Conservation (phyloP, 2,797 vertebrate genomes). For the Schizopygopsis pylzovi region DNA sequence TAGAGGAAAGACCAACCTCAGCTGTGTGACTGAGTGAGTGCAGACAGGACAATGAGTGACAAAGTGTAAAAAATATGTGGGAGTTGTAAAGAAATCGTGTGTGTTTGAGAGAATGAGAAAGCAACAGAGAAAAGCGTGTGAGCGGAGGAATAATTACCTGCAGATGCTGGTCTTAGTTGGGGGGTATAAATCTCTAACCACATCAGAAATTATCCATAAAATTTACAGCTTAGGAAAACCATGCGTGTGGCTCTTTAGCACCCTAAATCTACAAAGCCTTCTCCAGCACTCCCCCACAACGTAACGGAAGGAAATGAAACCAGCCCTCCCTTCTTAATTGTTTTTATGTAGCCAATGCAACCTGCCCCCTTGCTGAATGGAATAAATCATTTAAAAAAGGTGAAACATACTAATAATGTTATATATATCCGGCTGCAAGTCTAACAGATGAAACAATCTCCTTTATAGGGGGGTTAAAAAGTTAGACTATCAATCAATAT, state of each 20-base stretch:
- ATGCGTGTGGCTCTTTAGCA: conserved; percentile 76
- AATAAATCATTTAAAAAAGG: conserved; percentile 44
- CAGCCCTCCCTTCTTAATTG: conserved; percentile 28
- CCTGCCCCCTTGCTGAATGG: conserved; percentile 5
- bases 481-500: conserved; percentile 67
- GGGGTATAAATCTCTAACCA: conserved; percentile 77
- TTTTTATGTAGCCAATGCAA: conserved; percentile 48
- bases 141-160: conserved; percentile 70
- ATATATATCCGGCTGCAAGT: conserved; percentile 13
- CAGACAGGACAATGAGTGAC: conserved; percentile 20
- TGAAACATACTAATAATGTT: conserved; percentile 53
- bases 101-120: conserved; percentile 42
- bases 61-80: conserved; percentile 10
- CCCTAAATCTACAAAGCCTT: conserved; percentile 68
- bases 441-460: conserved; percentile 4
- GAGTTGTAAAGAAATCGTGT: background rate
- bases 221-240: conserved; percentile 78
- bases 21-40: conserved; percentile 29
- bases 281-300: conserved; percentile 54
- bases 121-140: conserved; percentile 58
- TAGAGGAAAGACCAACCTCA: conserved; percentile 31
- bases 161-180: conserved; percentile 74
- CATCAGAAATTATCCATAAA: conserved; percentile 82
- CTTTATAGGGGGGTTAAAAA: conserved; percentile 54
- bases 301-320: conserved; percentile 39